Conservation (phyloP, 2,797 vertebrate genomes). For the Pseudotriccus pelzelni region DNA sequence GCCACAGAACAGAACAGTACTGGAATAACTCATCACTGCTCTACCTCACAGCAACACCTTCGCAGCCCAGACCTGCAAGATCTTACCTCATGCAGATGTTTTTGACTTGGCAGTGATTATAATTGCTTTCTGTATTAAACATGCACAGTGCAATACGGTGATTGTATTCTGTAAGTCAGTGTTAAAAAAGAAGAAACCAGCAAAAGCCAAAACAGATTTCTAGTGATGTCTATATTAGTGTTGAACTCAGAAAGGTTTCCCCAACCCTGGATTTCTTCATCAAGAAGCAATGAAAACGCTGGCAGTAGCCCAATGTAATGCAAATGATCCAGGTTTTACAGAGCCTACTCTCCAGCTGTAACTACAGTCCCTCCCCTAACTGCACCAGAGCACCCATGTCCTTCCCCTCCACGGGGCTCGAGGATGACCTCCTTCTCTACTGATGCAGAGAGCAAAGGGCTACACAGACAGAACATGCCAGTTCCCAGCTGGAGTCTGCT, state of each 20-base stretch:
- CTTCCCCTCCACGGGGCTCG: accelerated
- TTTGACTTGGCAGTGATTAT: background rate
- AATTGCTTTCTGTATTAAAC: background rate
- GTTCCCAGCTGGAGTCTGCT: slow-evolving; percentile 1
- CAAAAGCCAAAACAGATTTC: background rate
- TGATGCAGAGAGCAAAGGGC: background rate
- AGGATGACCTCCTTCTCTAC: background rate
- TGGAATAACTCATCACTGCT: background rate
- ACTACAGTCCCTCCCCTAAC: background rate
- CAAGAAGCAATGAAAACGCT: background rate
- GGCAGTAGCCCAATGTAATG: background rate
- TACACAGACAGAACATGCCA: background rate
- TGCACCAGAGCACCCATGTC: background rate
- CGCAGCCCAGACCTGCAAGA: background rate
- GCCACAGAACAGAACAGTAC: background rate
- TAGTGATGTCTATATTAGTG: background rate
- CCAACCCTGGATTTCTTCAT: background rate
- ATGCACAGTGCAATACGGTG: background rate
- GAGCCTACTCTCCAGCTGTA: background rate
- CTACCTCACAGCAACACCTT: background rate
- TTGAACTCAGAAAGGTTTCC: background rate
- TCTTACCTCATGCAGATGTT: background rate
- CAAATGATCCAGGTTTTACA: background rate
- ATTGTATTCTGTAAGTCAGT: background rate
- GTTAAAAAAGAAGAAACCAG: background rate